A percentile compares a stretch with the other conserved stretches of the same genome.
phyloP scores from a whole-genome alignment of 2,113 vertebrate species.

The Phylloscopus trochilus region DNA sequence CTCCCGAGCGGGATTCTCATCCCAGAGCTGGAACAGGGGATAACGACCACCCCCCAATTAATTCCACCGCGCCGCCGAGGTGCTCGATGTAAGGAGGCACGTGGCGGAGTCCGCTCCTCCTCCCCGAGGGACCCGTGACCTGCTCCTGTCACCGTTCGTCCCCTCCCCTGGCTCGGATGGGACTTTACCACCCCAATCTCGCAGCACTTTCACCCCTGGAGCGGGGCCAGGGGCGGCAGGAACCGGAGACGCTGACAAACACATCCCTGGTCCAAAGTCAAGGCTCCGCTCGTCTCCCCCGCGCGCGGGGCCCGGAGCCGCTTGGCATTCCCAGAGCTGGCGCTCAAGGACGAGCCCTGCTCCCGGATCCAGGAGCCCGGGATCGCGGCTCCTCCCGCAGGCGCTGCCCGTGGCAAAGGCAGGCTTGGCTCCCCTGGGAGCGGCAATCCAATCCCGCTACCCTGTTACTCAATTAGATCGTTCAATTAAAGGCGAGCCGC shows the following conservation, averaged over 20 bases:
- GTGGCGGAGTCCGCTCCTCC: rapidly evolving
- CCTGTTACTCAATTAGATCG: not conserved
- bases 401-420: not conserved
- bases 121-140: not conserved
- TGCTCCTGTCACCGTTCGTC: not conserved
- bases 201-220: rapidly evolving
- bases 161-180: not conserved
- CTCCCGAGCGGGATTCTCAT: not conserved
- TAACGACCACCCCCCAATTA: rapidly evolving
- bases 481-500: not conserved
- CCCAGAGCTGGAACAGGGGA: rapidly evolving
- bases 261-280: not conserved
- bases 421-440: not conserved
- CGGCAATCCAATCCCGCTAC: not conserved
- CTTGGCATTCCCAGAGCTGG: not conserved
- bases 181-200: not conserved
- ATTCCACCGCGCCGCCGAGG: rapidly evolving
- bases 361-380: not conserved
- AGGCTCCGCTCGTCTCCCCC: not conserved
- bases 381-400: not conserved
- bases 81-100: not conserved
- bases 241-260: not conserved
- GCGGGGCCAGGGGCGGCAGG: not conserved
- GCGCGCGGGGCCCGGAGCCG: not conserved
- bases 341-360: not conserved